Evolutionary conservation across 1,140 invertebrate species (phyloP).

Genomic region (Armadillidium nasatum): DNA sequence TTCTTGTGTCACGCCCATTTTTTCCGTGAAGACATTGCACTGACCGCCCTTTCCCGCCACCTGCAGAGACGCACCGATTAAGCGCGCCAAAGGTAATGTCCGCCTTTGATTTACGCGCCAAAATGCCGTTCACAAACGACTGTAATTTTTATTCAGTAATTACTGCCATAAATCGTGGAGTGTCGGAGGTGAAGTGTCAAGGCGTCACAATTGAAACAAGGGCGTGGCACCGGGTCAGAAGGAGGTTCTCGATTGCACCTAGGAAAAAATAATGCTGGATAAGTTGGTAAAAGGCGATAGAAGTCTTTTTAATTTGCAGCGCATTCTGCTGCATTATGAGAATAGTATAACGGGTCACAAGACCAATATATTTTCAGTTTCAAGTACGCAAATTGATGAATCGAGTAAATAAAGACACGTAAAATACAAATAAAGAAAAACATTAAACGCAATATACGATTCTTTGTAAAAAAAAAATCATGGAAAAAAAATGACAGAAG

Average conservation of each 20-base stretch:
- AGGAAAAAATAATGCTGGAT: too few species aligned
- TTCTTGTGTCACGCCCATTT: neutral
- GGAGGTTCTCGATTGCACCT: neutral
- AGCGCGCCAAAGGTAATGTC: conserved; percentile 41
- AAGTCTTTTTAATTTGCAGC: too few species aligned
- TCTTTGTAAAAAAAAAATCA: too few species aligned
- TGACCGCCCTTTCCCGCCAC: conserved; percentile 25
- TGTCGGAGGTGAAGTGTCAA: conserved; percentile 8
- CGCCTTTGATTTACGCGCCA: conserved; percentile 34
- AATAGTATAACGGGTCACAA: too few species aligned
- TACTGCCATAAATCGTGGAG: conserved; percentile 36
- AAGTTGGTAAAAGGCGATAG: too few species aligned
- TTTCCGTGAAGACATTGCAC: neutral
- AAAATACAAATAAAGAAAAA: too few species aligned
- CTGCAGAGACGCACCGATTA: conserved; percentile 39
- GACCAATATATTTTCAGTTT: too few species aligned
- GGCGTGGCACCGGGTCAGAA: neutral
- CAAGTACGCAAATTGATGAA: too few species aligned
- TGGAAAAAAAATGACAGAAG: too few species aligned
- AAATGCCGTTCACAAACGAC: conserved; percentile 39
- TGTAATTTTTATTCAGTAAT: conserved; percentile 42
- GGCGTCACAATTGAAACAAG: neutral
- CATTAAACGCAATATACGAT: too few species aligned
- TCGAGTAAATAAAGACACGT: too few species aligned
- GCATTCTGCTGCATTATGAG: too few species aligned